These are phyloP conservation scores for Drosophila setosimentum DNA, from an alignment of 2,888 invertebrate genomes.

Conservation along the genomic window DNA sequence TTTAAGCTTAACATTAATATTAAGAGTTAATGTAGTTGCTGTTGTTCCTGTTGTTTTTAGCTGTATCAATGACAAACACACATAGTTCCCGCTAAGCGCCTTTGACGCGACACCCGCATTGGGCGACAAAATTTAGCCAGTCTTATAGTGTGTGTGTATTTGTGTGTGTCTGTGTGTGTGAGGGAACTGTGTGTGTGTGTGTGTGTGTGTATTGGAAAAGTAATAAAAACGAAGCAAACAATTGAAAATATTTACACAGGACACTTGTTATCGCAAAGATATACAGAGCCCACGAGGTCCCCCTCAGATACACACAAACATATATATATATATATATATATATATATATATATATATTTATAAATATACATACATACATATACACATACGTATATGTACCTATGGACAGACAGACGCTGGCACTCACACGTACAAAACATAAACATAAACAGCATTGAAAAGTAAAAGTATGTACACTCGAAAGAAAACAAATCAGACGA, in stretches of 20 bases:
- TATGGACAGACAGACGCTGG: conserved; percentile 4
- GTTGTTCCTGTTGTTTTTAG: conserved; percentile 23
- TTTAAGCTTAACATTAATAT: conserved; percentile 74
- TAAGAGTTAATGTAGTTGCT: conserved; percentile 24
- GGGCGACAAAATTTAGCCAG: conserved; percentile 27
- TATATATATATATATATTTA: conserved; percentile 16
- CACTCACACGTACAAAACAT: conserved; percentile 40
- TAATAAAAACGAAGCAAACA: conserved; percentile 78
- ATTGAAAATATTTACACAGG: conserved; percentile 81
- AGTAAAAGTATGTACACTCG: conserved; percentile 52
- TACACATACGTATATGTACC: conserved; percentile 7
- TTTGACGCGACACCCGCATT: neutral
- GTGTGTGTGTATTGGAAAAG: conserved; percentile 53
- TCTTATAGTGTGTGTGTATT: conserved; percentile 19
- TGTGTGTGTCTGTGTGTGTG: conserved; percentile 21
- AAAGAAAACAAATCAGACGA: conserved; percentile 67
- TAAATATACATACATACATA: conserved; percentile 11
- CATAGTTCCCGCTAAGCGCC: neutral
- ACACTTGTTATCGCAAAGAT: conserved; percentile 78
- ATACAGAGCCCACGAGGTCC: conserved; percentile 23
- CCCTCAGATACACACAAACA: conserved; percentile 7
- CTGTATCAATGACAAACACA: conserved; percentile 54
- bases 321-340: conserved; percentile 22
- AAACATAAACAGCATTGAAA: conserved; percentile 62
- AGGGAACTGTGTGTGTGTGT: conserved; percentile 25